Evolutionary conservation across 1,140 invertebrate genomes (phyloP).

Genomic region (Listronotus bonariensis): DNA sequence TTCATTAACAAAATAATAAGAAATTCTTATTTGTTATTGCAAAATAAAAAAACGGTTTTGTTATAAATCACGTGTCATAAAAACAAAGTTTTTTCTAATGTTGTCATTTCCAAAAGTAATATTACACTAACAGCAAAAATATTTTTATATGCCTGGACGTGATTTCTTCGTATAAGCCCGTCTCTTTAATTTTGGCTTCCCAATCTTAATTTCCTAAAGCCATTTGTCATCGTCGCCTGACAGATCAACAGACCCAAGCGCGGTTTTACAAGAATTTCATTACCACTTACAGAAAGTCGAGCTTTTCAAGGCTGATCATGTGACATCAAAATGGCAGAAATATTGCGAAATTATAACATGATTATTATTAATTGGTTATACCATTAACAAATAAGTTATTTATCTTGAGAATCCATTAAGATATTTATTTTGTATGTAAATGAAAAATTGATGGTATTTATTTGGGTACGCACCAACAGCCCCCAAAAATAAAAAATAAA

Average conservation of each 20-base stretch:
- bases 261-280: conserved; percentile 35
- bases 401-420: too few relatives aligned
- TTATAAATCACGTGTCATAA: background rate
- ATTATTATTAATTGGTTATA: too few relatives aligned
- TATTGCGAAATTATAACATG: too few relatives aligned
- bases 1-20: too few relatives aligned
- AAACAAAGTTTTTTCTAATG: background rate
- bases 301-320: conserved; percentile 3
- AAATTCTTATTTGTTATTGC: too few relatives aligned
- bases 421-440: too few relatives aligned
- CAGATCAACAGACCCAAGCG: conserved; percentile 28
- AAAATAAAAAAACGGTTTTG: too few relatives aligned
- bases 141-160: background rate
- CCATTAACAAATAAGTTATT: too few relatives aligned
- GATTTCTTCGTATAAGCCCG: conserved; percentile 11
- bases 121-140: conserved; percentile 6
- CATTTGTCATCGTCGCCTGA: conserved; percentile 31
- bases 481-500: too few relatives aligned
- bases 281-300: conserved; percentile 24
- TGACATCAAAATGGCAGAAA: background rate
- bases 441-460: too few relatives aligned
- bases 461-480: too few relatives aligned
- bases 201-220: conserved; percentile 34
- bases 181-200: conserved; percentile 31
- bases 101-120: conserved; percentile 7